Percentiles rank a stretch among this genome's conserved stretches.
Evolutionary conservation across 2,797 vertebrate species (phyloP).

Genomic region (Ataeniobius toweri): DNA sequence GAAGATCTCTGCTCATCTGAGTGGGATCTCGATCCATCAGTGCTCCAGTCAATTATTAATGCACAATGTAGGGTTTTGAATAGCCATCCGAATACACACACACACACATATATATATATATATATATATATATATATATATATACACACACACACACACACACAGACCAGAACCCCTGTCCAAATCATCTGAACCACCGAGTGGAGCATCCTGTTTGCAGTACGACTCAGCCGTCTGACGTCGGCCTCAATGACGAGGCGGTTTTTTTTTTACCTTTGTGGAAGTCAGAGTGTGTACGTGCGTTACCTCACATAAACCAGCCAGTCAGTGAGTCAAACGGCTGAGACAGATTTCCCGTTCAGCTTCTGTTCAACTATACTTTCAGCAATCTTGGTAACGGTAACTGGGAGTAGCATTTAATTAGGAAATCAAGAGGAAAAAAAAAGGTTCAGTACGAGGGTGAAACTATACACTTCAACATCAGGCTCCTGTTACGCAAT

Average conservation of each 20-base stretch:
- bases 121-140: no score
- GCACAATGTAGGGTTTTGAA: neutral
- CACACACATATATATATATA: no score
- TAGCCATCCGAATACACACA: no score
- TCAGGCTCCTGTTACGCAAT: slow-evolving; percentile 42
- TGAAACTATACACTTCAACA: slow-evolving; percentile 11
- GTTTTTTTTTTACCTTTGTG: neutral
- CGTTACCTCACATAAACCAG: neutral
- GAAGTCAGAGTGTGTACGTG: slow-evolving; percentile 25
- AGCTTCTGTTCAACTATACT: neutral
- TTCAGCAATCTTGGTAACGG: neutral
- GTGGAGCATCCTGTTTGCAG: neutral
- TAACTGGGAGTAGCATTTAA: neutral
- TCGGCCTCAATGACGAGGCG: neutral
- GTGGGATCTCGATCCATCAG: neutral
- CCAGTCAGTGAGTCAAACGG: neutral
- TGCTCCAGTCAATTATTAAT: neutral
- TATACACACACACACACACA: no score
- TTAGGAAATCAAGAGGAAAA: slow-evolving; percentile 3
- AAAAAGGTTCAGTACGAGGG: neutral
- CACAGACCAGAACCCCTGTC: neutral
- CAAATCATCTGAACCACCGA: neutral
- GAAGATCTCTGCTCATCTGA: neutral
- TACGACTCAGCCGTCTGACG: slow-evolving; percentile 14
- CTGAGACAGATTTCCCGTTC: neutral